Conservation (phyloP, 2,113 vertebrate genomes). For the Garra rufa region DNA sequence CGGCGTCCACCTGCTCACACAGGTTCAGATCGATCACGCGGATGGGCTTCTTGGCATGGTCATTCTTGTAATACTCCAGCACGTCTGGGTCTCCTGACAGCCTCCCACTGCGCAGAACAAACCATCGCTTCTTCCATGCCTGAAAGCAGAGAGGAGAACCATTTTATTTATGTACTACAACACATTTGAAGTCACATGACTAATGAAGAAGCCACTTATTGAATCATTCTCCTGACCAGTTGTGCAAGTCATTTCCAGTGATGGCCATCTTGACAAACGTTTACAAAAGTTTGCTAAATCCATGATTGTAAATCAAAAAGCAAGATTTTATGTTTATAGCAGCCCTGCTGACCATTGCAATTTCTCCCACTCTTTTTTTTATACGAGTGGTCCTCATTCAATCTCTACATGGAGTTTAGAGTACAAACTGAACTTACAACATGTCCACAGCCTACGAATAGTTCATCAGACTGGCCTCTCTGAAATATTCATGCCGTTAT, state of each 20-base stretch:
- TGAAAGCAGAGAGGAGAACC: slow-evolving; percentile 68
- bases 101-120: slow-evolving; percentile 95
- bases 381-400: neutral
- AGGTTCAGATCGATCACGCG: slow-evolving; percentile 99
- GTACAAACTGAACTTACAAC: neutral
- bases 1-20: slow-evolving; percentile 98
- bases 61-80: slow-evolving; percentile 99
- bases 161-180: neutral
- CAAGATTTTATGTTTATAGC: neutral
- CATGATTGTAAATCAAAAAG: neutral
- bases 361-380: neutral
- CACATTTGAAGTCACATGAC: neutral
- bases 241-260: neutral
- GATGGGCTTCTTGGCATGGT: slow-evolving; percentile 97
- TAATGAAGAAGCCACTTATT: neutral
- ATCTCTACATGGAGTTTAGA: neutral
- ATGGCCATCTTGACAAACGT: neutral
- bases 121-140: slow-evolving; percentile 99
- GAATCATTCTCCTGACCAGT: neutral
- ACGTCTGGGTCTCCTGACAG: slow-evolving; percentile 96
- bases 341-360: neutral
- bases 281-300: neutral
- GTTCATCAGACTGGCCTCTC: slow-evolving; percentile 1
- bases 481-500: slow-evolving; percentile 24
- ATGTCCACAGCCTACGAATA: neutral